A percentile compares a stretch with the other conserved stretches of the same genome.
These are phyloP conservation scores for Tenthredo scrophulariae DNA, from an alignment of 2,888 invertebrate species.

Conservation along the genomic window DNA sequence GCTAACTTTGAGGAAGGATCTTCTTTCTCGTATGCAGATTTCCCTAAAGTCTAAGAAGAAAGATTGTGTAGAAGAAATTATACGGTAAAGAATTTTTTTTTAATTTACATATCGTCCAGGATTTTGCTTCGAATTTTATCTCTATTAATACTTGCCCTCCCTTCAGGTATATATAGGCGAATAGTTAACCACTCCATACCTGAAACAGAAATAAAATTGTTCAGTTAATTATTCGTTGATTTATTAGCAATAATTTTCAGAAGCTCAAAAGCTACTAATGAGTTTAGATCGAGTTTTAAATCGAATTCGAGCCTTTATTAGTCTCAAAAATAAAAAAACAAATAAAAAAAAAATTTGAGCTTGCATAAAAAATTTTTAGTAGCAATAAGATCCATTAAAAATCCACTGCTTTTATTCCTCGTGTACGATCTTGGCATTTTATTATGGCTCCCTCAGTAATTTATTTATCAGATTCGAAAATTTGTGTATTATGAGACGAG, in stretches of 20 bases:
- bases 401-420: not conserved
- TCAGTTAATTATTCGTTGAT: not conserved
- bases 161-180: not conserved
- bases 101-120: not conserved
- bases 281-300: not conserved
- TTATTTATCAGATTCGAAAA: not conserved
- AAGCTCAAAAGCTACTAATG: not conserved
- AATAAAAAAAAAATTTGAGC: not conserved
- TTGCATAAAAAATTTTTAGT: not conserved
- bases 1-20: not conserved
- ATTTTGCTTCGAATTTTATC: constrained; percentile 33
- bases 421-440: not conserved
- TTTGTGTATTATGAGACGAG: not conserved
- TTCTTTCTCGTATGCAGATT: not conserved
- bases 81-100: not conserved
- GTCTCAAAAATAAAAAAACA: not conserved
- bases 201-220: constrained; percentile 22
- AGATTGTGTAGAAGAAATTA: not conserved
- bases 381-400: not conserved
- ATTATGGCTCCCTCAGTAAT: not conserved
- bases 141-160: constrained; percentile 15
- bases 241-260: not conserved
- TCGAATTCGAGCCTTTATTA: not conserved
- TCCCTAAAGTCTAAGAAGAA: not conserved
- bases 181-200: constrained; percentile 20